Conservation (phyloP, 1,140 invertebrate species). For the Asobara japonica region DNA sequence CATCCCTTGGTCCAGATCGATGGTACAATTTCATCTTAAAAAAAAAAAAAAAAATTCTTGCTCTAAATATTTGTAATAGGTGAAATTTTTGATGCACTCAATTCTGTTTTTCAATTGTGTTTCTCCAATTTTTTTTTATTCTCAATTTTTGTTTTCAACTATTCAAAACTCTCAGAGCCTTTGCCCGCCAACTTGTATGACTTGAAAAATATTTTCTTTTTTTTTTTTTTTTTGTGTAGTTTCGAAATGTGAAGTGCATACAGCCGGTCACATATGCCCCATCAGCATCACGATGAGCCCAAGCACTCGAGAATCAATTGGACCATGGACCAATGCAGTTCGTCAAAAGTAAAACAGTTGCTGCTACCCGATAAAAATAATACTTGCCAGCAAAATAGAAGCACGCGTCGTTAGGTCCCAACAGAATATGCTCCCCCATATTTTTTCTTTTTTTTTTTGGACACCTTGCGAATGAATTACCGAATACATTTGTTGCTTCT, state of each 20-base stretch:
- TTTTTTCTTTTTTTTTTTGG: not conserved
- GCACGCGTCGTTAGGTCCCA: slow-evolving; percentile 50
- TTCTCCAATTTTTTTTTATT: too few species aligned
- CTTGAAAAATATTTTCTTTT: not conserved
- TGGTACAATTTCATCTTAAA: too few species aligned
- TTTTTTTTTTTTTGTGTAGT: too few species aligned
- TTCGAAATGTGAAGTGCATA: not conserved
- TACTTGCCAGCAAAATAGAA: slow-evolving; percentile 49
- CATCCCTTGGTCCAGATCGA: too few species aligned
- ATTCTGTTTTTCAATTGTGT: too few species aligned
- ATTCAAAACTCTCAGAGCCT: too few species aligned
- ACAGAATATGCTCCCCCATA: not conserved
- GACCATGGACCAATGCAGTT: slow-evolving; percentile 39
- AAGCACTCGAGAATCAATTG: slow-evolving; percentile 59
- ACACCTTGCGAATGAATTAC: not conserved
- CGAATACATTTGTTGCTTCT: not conserved
- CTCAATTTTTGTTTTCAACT: too few species aligned
- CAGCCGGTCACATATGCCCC: slow-evolving; percentile 51
- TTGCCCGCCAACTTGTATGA: too few species aligned
- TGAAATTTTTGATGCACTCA: too few species aligned
- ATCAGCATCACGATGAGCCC: slow-evolving; percentile 19
- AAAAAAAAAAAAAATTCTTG: too few species aligned
- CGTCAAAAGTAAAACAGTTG: slow-evolving; percentile 61
- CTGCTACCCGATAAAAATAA: slow-evolving; percentile 57
- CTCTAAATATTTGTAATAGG: too few species aligned